Conservation (phyloP, 1,140 invertebrate genomes). For the Lordiphosa clarofinis region DNA sequence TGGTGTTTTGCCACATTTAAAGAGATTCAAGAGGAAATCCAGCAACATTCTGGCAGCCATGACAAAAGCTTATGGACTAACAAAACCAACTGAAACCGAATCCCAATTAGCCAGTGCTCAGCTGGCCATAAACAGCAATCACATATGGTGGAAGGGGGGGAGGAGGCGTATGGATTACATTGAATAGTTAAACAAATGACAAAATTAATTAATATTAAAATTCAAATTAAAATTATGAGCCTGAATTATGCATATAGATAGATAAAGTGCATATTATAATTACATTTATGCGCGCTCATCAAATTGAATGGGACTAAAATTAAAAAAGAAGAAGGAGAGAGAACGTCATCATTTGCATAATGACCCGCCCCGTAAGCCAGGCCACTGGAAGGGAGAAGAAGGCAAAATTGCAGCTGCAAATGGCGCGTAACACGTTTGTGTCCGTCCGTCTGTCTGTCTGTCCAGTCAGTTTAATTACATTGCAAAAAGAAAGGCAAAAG, state of each 20-base stretch:
- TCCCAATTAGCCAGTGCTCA: slow-evolving; percentile 9
- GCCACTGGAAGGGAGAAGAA: background rate
- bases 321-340: background rate
- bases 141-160: background rate
- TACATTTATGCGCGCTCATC: slow-evolving; percentile 62
- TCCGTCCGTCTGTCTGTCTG: slow-evolving; percentile 20
- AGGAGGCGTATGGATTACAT: background rate
- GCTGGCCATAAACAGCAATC: slow-evolving; percentile 10
- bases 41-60: slow-evolving; percentile 39
- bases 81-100: slow-evolving; percentile 5
- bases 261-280: slow-evolving; percentile 58
- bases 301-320: slow-evolving; percentile 58
- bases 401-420: slow-evolving; percentile 39
- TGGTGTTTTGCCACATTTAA: slow-evolving; percentile 24
- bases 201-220: slow-evolving; percentile 68
- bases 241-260: slow-evolving; percentile 52
- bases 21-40: slow-evolving; percentile 32
- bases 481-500: slow-evolving; percentile 8
- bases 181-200: slow-evolving; percentile 35
- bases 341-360: slow-evolving; percentile 49
- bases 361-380: background rate
- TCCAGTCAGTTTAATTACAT: slow-evolving; percentile 10
- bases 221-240: slow-evolving; percentile 49
- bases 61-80: slow-evolving; percentile 1
- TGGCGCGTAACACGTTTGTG: slow-evolving; percentile 35